phyloP scores from a whole-genome alignment of 2,113 vertebrate genomes.

The Vidua macroura region DNA sequence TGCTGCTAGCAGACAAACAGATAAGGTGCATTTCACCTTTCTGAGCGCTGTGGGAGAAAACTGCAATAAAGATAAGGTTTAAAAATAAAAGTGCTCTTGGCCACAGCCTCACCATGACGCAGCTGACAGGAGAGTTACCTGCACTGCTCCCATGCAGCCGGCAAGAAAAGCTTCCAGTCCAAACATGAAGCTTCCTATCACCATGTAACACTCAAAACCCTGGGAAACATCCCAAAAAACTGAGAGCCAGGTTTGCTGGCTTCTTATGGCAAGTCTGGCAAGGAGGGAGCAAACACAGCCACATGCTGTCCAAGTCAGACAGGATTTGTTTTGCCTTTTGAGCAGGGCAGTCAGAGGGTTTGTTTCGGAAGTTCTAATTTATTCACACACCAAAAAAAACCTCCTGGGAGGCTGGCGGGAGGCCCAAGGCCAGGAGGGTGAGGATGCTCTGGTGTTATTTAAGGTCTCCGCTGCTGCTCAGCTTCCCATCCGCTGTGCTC shows the following conservation, averaged over 20 bases:
- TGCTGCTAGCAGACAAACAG: not conserved
- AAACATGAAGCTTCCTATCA: not conserved
- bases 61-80: slow-evolving; percentile 60
- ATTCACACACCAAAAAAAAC: not conserved
- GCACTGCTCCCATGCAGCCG: accelerated
- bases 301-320: not conserved
- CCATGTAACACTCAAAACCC: not conserved
- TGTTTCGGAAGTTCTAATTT: slow-evolving; percentile 57
- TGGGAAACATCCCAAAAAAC: not conserved
- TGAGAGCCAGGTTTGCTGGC: not conserved
- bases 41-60: slow-evolving; percentile 14
- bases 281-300: not conserved
- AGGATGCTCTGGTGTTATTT: slow-evolving; percentile 57
- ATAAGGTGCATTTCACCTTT: slow-evolving; percentile 2
- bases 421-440: not conserved
- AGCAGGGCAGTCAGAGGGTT: not conserved
- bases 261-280: not conserved
- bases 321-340: slow-evolving; percentile 8
- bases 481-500: not conserved
- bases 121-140: not conserved
- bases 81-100: not conserved
- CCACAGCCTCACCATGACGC: not conserved
- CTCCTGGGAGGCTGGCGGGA: not conserved
- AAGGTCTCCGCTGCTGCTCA: not conserved
- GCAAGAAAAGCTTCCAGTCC: not conserved